Evolutionary conservation across 2,113 vertebrate species (phyloP), one percentile per base, ranked within the genome.

Genomic region (Diglossa brunneiventris): DNA sequence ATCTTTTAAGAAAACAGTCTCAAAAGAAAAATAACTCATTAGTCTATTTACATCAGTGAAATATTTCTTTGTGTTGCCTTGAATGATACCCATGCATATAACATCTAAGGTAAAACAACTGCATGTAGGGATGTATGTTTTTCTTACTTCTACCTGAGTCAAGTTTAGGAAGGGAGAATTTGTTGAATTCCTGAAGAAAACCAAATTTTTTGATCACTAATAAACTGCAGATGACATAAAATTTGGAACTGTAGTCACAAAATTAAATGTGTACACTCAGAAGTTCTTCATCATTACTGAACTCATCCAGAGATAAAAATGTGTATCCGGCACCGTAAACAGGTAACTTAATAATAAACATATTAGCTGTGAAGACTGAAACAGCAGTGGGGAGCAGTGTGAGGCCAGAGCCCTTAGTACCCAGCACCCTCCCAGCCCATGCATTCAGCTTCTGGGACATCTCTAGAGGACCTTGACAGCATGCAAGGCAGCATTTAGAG

Each of bases 1-100:
- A 56, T 30, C 12, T 61, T 91, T 94, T 91, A 93, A 88, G 41
- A 76, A 97, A 95, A 96, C 11, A 56, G 44, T 81, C 84, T 93
- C 44, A 56, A 88, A 94, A 87, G 28, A 91, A 96, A 90, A 46
- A 83, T 44, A 93, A 90, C 19, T 93, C 42, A 94, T 68, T n/a
- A 68, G 39, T 53, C 35, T 61, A 39, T 82, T 96, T 82, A 93
- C 12, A 77, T 93, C 47, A 78, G 31, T 93, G 47, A 95, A 79
- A 72, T 61, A 50, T 87, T 82, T 42, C 61, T 84, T 49, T 59
- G 5, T 55, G 67, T 31, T 95, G 69, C 77, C 94, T 92, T 92
- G 47, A 81, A 94, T 24, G 2, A 56, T 62, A 70, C 19, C n/a
- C 15, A 46, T 20, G 41, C 28, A 31, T 35, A 47, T 10, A 90